These are phyloP conservation scores for Zaprionus taronus DNA, from an alignment of 1,140 invertebrate species.

Conservation along the genomic window DNA sequence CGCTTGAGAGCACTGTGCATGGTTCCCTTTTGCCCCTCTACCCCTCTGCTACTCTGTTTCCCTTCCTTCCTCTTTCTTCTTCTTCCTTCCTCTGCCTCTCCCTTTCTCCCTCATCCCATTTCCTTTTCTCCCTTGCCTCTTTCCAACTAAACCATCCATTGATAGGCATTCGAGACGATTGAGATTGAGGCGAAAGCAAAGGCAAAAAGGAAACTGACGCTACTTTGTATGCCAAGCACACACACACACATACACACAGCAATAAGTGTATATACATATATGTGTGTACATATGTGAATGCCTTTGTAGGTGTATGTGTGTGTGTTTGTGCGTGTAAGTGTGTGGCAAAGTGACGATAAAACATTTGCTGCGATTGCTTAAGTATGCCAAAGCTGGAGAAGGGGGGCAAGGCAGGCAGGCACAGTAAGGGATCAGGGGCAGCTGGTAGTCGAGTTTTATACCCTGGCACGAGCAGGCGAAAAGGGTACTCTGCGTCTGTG, in stretches of 20 bases:
- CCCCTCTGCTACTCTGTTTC: background rate
- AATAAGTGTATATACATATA: constrained; percentile 18
- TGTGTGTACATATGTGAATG: constrained; percentile 1
- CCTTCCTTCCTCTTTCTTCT: background rate
- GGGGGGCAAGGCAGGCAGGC: background rate
- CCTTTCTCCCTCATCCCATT: constrained; percentile 8
- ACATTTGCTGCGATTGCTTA: constrained; percentile 81
- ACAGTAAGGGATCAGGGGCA: constrained; percentile 9
- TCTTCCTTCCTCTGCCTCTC: background rate
- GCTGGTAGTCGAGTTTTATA: constrained; percentile 50
- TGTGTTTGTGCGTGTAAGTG: constrained; percentile 41
- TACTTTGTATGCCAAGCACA: constrained; percentile 78
- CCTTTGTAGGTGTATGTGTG: background rate
- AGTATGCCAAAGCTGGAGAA: constrained; percentile 67
- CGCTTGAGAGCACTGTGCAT: background rate
- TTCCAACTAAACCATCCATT: constrained; percentile 12
- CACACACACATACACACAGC: constrained; percentile 29
- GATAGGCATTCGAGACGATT: constrained; percentile 51
- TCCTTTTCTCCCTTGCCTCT: background rate
- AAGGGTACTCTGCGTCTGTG: constrained; percentile 33
- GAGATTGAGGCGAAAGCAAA: constrained; percentile 62
- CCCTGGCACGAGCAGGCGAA: constrained; percentile 32
- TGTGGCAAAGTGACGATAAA: constrained; percentile 79
- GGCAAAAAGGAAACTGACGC: constrained; percentile 63
- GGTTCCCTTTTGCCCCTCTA: background rate